Conservation (phyloP, 2,113 vertebrate genomes). For the Pelobates fuscus region DNA sequence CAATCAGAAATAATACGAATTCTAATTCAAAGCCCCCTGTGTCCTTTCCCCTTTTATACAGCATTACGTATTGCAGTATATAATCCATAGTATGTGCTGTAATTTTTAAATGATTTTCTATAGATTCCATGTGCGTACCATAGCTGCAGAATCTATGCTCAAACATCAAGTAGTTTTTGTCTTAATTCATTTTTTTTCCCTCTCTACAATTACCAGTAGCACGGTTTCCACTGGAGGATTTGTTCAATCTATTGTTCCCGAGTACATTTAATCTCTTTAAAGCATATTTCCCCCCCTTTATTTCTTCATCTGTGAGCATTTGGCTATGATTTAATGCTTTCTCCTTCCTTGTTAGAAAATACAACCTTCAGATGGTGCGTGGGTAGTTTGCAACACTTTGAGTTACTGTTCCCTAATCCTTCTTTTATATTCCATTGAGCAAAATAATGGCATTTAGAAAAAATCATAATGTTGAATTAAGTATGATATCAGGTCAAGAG, state of each 20-base stretch:
- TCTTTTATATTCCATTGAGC: constrained; percentile 52
- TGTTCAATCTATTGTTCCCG: constrained; percentile 53
- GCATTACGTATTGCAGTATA: not conserved
- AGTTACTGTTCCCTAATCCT: constrained; percentile 50
- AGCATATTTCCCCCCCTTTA: constrained; percentile 22
- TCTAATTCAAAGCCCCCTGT: not conserved
- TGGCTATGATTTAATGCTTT: constrained; percentile 54
- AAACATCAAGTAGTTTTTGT: constrained; percentile 47
- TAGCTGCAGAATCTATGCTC: constrained; percentile 46
- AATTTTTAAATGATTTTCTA: constrained; percentile 56
- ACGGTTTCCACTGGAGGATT: constrained; percentile 53
- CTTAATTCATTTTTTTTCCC: constrained; percentile 51
- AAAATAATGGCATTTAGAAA: constrained; percentile 52
- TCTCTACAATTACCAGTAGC: constrained; percentile 49
- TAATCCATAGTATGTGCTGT: constrained; percentile 40
- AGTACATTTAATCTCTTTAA: constrained; percentile 53
- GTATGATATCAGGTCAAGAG: constrained; percentile 52
- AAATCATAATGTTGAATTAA: constrained; percentile 48
- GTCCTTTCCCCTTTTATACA: not conserved
- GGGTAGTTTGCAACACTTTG: constrained; percentile 46
- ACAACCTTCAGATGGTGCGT: constrained; percentile 53
- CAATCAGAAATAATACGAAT: not conserved
- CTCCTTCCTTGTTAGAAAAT: constrained; percentile 55
- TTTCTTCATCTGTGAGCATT: constrained; percentile 54
- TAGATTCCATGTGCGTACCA: constrained; percentile 47